A percentile compares a stretch with the other conserved stretches of the same genome.
phyloP scores from a whole-genome alignment of 2,113 vertebrate genomes.

The Caretta caretta region DNA sequence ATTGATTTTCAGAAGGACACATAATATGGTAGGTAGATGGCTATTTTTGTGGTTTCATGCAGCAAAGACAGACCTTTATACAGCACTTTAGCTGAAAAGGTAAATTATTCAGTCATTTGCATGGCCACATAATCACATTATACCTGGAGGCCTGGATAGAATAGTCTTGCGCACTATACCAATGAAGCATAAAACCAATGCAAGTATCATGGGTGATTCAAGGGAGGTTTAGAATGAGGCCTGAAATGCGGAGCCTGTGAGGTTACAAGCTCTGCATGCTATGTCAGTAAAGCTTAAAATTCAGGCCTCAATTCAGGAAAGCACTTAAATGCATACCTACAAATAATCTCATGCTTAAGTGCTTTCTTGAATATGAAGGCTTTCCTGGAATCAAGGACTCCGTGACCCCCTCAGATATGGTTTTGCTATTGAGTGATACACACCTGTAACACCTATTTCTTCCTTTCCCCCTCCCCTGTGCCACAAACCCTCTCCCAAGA shows the following conservation, averaged over 20 bases:
- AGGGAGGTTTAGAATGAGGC: neutral
- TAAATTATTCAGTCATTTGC: neutral
- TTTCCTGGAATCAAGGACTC: neutral
- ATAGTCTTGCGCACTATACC: neutral
- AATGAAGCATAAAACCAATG: neutral
- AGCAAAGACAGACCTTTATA: neutral
- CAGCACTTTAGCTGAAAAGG: neutral
- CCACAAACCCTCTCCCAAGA: neutral
- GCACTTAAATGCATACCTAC: neutral
- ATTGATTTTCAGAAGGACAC: neutral
- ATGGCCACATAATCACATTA: neutral
- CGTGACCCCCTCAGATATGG: neutral
- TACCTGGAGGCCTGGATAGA: neutral
- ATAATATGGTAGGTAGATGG: neutral
- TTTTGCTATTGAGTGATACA: neutral
- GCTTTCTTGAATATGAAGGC: neutral
- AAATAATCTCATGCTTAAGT: neutral
- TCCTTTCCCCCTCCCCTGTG: neutral
- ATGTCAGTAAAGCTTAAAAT: neutral
- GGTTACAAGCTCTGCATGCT: neutral
- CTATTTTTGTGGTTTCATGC: neutral
- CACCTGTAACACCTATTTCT: neutral
- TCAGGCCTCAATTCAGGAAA: neutral
- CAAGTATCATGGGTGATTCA: neutral
- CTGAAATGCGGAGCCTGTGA: neutral